Evolutionary conservation across 1,140 invertebrate species (phyloP), one percentile per base, ranked within the genome.

Genomic region (Scaptomyza montana): DNA sequence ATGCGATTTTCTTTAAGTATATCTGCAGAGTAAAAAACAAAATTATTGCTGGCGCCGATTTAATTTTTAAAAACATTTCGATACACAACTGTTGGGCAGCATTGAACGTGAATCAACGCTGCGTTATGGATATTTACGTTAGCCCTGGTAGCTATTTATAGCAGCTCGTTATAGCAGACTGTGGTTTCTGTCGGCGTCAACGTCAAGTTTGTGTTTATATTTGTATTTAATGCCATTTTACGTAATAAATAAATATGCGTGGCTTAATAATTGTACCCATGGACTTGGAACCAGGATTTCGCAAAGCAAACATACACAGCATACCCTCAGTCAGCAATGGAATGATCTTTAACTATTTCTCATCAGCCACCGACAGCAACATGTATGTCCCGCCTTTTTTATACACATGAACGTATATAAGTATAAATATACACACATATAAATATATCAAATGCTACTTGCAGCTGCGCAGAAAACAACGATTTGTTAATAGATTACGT

Each of bases 1-100:
- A 93, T 92, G 65, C 80, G 68, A 57, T 75, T 79, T 61, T 80
- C 69, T 72, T 90, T 92, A 3, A 85, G 73, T 57, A 92, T 90
- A 77, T 92, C 91, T 92, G 62, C 9, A 30, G 51, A 39, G 49
- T 7, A 53, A 64, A 64, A 50, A 5, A 7, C 5, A 30, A 36
- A 36, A 43, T 45, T 5, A 39, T 28, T 70, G 63, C 54, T 67
- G 12, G 63, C 69, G 63, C 55, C 30, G 30, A 3, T 25, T 33
- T 8, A 9, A 0, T 8, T 21, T 5, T 59, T 47, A 2, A 30
- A 28, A 39, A n/a, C n/a, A 1, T 30, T 12, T 0, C 55, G 45
- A 12, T 49, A 46, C 57, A 46, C 45, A 70, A 70, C 61, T 43
- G 67, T 56, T 70, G 67, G 25, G 43, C 55, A 53, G 2, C 50